Percentiles rank a stretch among this genome's conserved stretches.
Conservation (phyloP, 2,797 vertebrate species). For the Lepilemur ruficaudatus region DNA sequence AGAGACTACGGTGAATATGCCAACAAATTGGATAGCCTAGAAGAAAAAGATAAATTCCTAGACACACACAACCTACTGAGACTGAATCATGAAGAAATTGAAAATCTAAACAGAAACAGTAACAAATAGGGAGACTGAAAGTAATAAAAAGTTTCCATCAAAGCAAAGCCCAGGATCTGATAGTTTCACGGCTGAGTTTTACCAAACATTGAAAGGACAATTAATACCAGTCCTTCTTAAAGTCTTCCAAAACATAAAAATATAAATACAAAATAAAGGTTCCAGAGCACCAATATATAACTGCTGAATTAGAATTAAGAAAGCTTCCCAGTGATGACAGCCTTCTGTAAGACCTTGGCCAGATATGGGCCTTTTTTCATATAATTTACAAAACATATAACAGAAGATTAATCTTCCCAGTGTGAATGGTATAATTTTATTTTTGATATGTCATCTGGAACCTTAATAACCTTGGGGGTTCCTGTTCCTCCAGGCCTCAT, state of each 20-base stretch:
- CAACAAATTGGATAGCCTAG: background rate
- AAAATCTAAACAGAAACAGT: background rate
- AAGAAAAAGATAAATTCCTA: background rate
- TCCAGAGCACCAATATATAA: background rate
- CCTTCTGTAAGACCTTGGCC: background rate
- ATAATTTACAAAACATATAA: background rate
- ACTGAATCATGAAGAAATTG: background rate
- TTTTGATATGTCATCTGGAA: background rate
- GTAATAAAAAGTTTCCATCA: background rate
- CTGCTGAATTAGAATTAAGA: background rate
- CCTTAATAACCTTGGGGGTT: background rate
- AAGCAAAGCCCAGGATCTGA: background rate
- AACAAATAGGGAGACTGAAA: background rate
- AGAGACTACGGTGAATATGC: background rate
- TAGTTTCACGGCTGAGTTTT: background rate
- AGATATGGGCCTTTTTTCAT: background rate
- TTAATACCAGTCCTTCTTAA: background rate
- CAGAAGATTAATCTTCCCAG: background rate
- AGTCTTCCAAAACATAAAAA: background rate
- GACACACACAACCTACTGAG: background rate
- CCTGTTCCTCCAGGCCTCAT: background rate
- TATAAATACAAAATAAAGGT: background rate
- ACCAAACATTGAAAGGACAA: background rate
- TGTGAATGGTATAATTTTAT: background rate
- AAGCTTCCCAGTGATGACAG: background rate